Evolutionary conservation across 2,113 vertebrate species (phyloP), one percentile per base, ranked within the genome.

Genomic region (Chascanopsetta lugubris): DNA sequence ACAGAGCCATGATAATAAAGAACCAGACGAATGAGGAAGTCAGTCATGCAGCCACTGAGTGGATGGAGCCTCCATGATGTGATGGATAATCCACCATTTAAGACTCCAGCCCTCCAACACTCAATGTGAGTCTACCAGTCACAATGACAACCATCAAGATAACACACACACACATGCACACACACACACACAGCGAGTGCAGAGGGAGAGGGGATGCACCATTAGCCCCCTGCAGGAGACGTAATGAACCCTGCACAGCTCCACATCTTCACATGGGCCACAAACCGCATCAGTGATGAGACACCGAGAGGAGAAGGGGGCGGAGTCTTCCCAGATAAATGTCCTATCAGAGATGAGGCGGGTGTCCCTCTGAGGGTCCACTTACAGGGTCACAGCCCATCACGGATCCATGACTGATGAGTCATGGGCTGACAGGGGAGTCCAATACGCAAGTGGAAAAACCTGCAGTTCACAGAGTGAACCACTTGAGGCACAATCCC

Each of bases 181-280:
- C 68, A 77, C 78, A 76, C 24, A 57, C 34, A 36, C 10, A 30
- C 40, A 69, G 56, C 42, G 34, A 46, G 47, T 26, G 8, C 82
- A 82, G 75, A 78, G 57, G 68, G 70, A 75, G 63, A 80, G 49
- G 66, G 18, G 11, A 74, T 67, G 82, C 74, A 76, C 73, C 83
- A 88, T 87, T 88, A 87, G 60, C 80, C 75, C 65, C 80, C 74
- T 27, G 49, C 74, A 49, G 54, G 77, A 83, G 69, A 69, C 0
- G 21, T 85, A 88, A 88, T 83, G 86, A 81, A 73, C 82, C 86
- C 65, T 72, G 75, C 85, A 74, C 60, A 61, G 55, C 70, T 74
- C 66, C 54, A 74, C 25, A 70, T 79, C 58, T 63, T 81, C 64
- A 61, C 51, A 63, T 56, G 42, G 58, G 67, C 70, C 70, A 79